phyloP scores from a whole-genome alignment of 2,888 invertebrate species.

The Rhaphigaster nebulosa region DNA sequence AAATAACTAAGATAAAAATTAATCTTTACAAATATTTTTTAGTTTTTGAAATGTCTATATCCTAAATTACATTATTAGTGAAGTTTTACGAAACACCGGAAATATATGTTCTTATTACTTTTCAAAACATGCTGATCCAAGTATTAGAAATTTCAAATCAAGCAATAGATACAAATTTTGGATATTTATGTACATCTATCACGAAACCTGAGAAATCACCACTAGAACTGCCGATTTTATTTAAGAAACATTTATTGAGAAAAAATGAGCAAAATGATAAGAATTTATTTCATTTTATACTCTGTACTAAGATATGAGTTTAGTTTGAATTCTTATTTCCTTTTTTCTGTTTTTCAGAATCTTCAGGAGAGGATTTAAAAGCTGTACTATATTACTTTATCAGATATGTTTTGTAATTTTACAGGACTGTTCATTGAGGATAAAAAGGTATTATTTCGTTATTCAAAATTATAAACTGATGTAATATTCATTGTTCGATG shows the following conservation, averaged over 20 bases:
- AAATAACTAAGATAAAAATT: background rate
- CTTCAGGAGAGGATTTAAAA: background rate
- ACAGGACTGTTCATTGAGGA: conserved; percentile 64
- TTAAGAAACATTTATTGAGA: background rate
- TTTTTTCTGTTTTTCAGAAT: conserved; percentile 41
- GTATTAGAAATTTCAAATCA: background rate
- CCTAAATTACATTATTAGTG: no score
- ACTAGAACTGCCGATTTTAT: background rate
- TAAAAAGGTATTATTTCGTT: conserved; percentile 46
- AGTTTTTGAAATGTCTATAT: background rate
- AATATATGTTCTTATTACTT: no score
- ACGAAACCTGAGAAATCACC: background rate
- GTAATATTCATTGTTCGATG: background rate
- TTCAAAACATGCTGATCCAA: background rate
- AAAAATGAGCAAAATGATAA: background rate
- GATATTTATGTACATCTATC: background rate
- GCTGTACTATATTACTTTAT: background rate
- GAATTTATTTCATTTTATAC: background rate
- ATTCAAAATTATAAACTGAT: background rate
- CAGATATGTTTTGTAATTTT: conserved; percentile 60
- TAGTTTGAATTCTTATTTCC: background rate
- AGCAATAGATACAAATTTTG: no score
- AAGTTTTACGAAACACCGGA: background rate
- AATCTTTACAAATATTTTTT: background rate
- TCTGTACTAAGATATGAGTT: background rate